phyloP scores from a whole-genome alignment of 2,113 vertebrate species.

The Xenopus tropicalis region UCB_Xtro_10.0 CM004451.2:57564501-57565000 shows the following conservation, averaged over 20 bases:
- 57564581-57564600: background rate
- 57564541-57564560: conserved; percentile 7
- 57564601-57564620: background rate
- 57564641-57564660: conserved; percentile 9
- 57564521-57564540: too few relatives aligned
- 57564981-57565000: too few relatives aligned
- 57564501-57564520: too few relatives aligned
- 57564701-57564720: background rate
- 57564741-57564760: background rate
- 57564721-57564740: background rate
- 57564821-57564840: too few relatives aligned
- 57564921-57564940: too few relatives aligned
- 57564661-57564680: conserved; percentile 8
- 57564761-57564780: background rate
- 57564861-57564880: too few relatives aligned
- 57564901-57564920: too few relatives aligned
- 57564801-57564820: background rate
- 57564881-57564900: too few relatives aligned
- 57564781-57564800: background rate
- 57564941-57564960: too few relatives aligned
- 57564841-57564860: too few relatives aligned
- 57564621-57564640: conserved; percentile 5
- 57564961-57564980: too few relatives aligned
- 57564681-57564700: conserved; percentile 2
- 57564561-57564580: background rate